Evolutionary conservation across 2,888 invertebrate genomes (phyloP).

Genomic region (Drosophila aldrichi): DNA sequence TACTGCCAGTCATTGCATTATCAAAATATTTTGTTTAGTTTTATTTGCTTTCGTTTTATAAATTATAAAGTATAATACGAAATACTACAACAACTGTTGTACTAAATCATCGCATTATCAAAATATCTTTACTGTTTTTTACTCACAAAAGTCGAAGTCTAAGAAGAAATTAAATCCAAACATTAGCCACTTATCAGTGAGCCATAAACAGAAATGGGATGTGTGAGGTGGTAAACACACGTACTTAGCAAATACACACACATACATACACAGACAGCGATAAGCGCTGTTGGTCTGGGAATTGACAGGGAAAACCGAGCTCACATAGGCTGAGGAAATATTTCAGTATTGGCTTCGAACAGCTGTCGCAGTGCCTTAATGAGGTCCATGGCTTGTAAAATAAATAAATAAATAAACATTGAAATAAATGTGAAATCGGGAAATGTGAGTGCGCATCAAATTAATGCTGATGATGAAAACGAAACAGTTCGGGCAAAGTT

Average conservation of each 20-base stretch:
- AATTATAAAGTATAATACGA: neutral
- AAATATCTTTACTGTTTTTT: neutral
- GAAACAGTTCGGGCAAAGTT: slow-evolving; percentile 12
- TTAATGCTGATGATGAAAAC: slow-evolving; percentile 19
- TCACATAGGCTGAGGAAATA: neutral
- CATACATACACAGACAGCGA: neutral
- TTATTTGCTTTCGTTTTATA: neutral
- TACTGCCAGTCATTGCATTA: no score
- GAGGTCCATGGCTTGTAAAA: neutral
- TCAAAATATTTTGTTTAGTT: no score
- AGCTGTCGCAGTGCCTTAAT: slow-evolving; percentile 4
- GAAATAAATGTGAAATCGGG: neutral
- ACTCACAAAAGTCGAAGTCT: neutral
- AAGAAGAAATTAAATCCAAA: neutral
- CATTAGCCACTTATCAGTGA: slow-evolving; percentile 6
- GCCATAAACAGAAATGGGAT: slow-evolving; percentile 8
- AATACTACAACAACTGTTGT: neutral
- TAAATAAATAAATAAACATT: slow-evolving; percentile 18
- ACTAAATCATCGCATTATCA: no score
- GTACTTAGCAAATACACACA: neutral
- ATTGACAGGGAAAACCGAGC: neutral
- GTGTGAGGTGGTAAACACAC: neutral
- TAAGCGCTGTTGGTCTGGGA: slow-evolving; percentile 12
- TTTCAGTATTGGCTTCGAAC: slow-evolving; percentile 11
- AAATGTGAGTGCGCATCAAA: slow-evolving; percentile 30